Percentiles rank a stretch among this genome's conserved stretches.
Evolutionary conservation across 2,888 invertebrate species (phyloP).

Genomic region (Pristionchus entomophagus): DNA sequence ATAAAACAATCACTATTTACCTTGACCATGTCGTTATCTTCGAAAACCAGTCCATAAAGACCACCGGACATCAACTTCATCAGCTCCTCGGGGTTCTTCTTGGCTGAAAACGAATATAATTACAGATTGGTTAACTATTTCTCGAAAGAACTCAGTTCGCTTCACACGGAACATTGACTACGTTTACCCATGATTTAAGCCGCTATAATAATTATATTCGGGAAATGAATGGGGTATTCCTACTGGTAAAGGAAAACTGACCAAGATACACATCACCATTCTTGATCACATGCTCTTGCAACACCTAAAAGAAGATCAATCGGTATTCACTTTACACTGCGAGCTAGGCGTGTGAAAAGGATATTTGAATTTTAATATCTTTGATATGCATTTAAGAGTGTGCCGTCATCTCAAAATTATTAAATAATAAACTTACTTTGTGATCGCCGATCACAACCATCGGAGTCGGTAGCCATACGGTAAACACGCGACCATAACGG

Average conservation of each 20-base stretch:
- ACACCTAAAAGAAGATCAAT: not conserved
- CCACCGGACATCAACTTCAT: not conserved
- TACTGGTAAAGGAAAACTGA: not conserved
- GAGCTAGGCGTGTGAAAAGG: no score
- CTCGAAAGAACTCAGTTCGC: no score
- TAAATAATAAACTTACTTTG: constrained; percentile 10
- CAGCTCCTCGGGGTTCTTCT: constrained; percentile 18
- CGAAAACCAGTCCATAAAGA: not conserved
- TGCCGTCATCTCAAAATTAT: not conserved
- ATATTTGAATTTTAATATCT: no score
- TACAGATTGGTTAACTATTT: no score
- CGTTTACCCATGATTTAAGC: no score
- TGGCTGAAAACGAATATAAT: not conserved
- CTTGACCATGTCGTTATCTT: constrained; percentile 13
- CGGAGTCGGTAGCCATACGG: constrained; percentile 15
- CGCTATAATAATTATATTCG: not conserved
- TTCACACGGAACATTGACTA: no score
- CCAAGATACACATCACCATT: constrained; percentile 25
- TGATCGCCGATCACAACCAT: constrained; percentile 22
- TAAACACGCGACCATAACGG: constrained; percentile 23
- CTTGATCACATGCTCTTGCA: constrained; percentile 31
- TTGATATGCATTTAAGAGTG: no score
- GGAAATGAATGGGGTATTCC: not conserved
- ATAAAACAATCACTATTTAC: not conserved
- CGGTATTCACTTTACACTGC: not conserved